phyloP scores from a whole-genome alignment of 2,797 vertebrate genomes.

The Dryobates pubescens region DNA sequence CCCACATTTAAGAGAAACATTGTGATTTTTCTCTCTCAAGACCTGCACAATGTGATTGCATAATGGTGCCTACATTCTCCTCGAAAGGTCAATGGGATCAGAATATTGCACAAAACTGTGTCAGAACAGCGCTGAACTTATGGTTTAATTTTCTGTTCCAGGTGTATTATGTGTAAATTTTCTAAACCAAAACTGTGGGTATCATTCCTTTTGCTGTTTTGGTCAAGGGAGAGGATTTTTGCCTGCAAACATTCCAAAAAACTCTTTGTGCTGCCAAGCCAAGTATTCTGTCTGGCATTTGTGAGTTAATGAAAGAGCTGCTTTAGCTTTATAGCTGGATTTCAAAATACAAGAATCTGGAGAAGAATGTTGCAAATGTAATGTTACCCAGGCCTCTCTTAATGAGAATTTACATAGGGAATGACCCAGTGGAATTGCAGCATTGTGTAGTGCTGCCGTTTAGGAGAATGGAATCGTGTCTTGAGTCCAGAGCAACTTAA shows the following conservation, averaged over 20 bases:
- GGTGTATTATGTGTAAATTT: not conserved
- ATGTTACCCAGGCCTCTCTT: slow-evolving; percentile 47
- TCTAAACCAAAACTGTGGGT: not conserved
- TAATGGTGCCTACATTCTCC: not conserved
- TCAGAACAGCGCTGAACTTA: not conserved
- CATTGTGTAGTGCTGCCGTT: slow-evolving; percentile 13
- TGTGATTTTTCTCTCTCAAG: not conserved
- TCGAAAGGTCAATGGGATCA: not conserved
- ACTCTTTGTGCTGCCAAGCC: not conserved
- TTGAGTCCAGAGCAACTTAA: slow-evolving; percentile 11
- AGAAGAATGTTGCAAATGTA: slow-evolving; percentile 51
- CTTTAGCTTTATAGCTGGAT: slow-evolving; percentile 22
- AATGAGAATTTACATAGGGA: slow-evolving; percentile 64
- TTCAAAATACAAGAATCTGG: slow-evolving; percentile 18
- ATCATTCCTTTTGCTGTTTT: slow-evolving; percentile 39
- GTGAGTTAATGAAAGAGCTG: slow-evolving; percentile 54
- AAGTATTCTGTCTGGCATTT: slow-evolving; percentile 29
- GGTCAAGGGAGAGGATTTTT: slow-evolving; percentile 40
- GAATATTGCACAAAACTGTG: not conserved
- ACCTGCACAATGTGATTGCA: not conserved
- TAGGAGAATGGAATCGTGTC: slow-evolving; percentile 35
- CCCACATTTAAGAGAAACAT: not conserved
- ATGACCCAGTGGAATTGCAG: slow-evolving; percentile 61
- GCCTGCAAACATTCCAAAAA: slow-evolving; percentile 33
- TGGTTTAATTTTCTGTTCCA: slow-evolving; percentile 17